A percentile compares a stretch with the other conserved stretches of the same genome.
Conservation (phyloP, 2,113 vertebrate species). For the Aix galericulata region DNA sequence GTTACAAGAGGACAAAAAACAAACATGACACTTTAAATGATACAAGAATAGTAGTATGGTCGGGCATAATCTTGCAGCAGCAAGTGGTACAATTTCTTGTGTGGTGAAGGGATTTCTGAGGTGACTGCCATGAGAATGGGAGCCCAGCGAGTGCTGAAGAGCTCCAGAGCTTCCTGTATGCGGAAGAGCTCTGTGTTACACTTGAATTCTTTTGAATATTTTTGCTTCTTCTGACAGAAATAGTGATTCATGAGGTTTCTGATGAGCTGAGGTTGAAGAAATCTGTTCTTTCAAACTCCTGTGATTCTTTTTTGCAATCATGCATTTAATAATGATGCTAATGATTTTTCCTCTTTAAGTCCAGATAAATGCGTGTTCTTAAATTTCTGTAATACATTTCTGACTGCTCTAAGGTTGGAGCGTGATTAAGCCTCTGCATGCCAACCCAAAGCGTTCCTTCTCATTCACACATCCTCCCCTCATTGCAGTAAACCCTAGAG, state of each 20-base stretch:
- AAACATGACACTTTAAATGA: not conserved
- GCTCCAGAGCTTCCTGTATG: not conserved
- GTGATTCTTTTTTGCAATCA: not conserved
- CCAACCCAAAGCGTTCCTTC: slow-evolving; percentile 29
- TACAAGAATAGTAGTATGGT: not conserved
- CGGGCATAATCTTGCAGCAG: not conserved
- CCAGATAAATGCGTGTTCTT: not conserved
- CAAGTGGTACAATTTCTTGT: not conserved
- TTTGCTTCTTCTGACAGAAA: slow-evolving; percentile 12
- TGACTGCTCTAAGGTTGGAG: not conserved
- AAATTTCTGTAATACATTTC: not conserved
- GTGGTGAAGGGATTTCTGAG: not conserved
- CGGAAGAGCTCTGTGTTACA: not conserved
- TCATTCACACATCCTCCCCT: not conserved
- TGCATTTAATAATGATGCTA: not conserved
- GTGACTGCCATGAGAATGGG: not conserved
- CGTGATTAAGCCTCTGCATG: not conserved
- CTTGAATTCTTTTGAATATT: slow-evolving; percentile 29
- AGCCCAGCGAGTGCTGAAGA: not conserved
- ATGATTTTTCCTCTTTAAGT: not conserved
- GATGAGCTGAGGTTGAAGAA: not conserved
- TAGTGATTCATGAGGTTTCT: not conserved
- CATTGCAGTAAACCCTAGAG: slow-evolving; percentile 1
- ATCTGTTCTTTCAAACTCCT: not conserved
- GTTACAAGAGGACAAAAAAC: not conserved